Base-by-base conservation (phyloP, 2,888 invertebrate species). In the Orthosia gothica region DNA sequence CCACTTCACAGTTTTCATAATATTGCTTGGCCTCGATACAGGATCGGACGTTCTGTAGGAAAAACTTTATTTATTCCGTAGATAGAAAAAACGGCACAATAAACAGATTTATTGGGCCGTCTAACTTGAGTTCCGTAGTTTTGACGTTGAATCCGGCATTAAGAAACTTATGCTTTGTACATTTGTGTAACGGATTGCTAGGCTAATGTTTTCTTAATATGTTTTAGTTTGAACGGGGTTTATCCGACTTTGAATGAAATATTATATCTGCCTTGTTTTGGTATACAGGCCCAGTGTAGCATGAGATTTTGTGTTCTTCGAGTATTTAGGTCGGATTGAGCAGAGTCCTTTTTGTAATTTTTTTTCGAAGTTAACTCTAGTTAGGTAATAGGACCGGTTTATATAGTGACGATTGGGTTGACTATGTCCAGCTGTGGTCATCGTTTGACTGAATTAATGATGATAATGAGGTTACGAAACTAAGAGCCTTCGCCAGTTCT, bases 101-200 rank as follows among this genome's bases (percentile, higher is more conserved):
- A 66, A 79, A 80, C 55, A 58, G 54, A 81, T 76, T 81, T 80
- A 80, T 82, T 80, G 47, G 40, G 13, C 18, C 52, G 50, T 67
- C 47, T 49, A 70, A 81, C 54, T 81, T 55, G 54, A 50, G 81
- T 67, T 81, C 50, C 45, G 66, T 63, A 82, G 77, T 81, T 81
- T 55, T 66, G 62, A 63, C 81, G 58, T 76, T 50, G n/a, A 65
- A 69, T 32, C 23, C 18, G 45, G 16, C 76, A 52, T 74, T 47
- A 62, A 9, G 13, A 45, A 81, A 63, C 69, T 55, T 32, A 57
- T 52, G 57, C 13, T 75, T 57, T 9, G n/a, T 61, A 50, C 32
- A 70, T 72, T 52, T 71, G 23, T 72, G 3, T 73, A 72, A 64
- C 57, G 49, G 40, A 49, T 79, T 40, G 76, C 40, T 76, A 13